Conservation (phyloP, 2,888 invertebrate genomes). For the Spodoptera picta region DNA sequence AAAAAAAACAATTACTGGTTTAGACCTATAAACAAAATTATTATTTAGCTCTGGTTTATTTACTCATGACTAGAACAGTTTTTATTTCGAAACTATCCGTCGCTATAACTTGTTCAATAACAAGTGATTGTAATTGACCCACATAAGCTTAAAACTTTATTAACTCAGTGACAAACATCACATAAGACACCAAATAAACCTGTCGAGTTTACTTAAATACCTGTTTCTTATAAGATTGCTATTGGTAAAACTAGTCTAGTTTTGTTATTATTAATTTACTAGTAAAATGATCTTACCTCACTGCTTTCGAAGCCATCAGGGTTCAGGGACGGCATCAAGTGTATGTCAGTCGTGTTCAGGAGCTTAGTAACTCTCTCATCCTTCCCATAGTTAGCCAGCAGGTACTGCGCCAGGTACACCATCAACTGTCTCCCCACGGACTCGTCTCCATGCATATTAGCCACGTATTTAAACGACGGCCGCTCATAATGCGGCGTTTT, state of each 20-base stretch:
- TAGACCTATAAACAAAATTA: no score
- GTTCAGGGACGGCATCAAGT: slow-evolving; percentile 98
- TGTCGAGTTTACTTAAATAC: not conserved
- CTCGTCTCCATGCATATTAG: slow-evolving; percentile 99
- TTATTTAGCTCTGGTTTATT: no score
- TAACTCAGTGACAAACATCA: not conserved
- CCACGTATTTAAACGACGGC: slow-evolving; percentile 98
- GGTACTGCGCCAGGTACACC: slow-evolving; percentile 94
- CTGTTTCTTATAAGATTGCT: slow-evolving; percentile 12
- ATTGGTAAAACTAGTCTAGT: not conserved
- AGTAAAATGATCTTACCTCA: slow-evolving; percentile 84
- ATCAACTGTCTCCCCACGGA: slow-evolving; percentile 95
- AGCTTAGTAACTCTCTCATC: slow-evolving; percentile 92
- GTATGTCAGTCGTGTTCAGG: slow-evolving; percentile 96
- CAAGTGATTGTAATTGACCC: not conserved
- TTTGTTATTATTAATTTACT: not conserved
- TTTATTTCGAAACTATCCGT: no score
- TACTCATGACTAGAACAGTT: no score
- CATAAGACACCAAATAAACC: slow-evolving; percentile 10
- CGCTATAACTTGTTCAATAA: no score
- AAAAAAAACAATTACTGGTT: no score
- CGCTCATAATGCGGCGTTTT: slow-evolving; percentile 87
- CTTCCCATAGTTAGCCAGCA: slow-evolving; percentile 93
- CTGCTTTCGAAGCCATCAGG: slow-evolving; percentile 98
- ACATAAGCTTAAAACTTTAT: no score